phyloP scores from a whole-genome alignment of 2,113 vertebrate genomes.

The Chrysemys picta region DNA sequence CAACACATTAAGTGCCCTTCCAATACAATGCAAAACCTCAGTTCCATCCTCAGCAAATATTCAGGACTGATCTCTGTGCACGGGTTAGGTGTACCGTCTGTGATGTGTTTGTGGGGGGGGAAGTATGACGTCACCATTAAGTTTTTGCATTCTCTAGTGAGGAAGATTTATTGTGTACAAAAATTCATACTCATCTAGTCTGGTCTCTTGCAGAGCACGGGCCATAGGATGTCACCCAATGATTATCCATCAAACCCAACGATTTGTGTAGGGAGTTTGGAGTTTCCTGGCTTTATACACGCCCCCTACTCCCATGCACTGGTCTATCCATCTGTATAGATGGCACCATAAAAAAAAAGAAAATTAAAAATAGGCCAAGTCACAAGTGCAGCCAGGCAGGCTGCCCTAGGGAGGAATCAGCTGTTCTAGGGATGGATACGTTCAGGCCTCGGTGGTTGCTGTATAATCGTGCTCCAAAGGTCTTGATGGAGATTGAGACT shows the following conservation, averaged over 20 bases:
- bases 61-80: background rate
- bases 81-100: background rate
- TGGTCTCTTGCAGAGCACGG: background rate
- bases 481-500: background rate
- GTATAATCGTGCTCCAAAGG: background rate
- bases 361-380: conserved; percentile 4
- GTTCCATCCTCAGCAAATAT: background rate
- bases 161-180: background rate
- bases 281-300: background rate
- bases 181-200: background rate
- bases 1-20: background rate
- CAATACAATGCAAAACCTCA: background rate
- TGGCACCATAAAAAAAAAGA: background rate
- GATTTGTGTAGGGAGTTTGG: background rate
- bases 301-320: background rate
- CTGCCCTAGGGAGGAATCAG: background rate
- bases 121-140: background rate
- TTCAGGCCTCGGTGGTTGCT: background rate
- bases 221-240: background rate
- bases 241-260: background rate
- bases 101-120: background rate
- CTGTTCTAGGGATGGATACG: background rate
- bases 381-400: background rate
- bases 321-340: background rate
- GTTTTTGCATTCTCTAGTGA: background rate